Percentiles rank a stretch among this genome's conserved stretches.
Evolutionary conservation across 2,113 vertebrate genomes (phyloP).

Genomic region (Glareola pratincola): DNA sequence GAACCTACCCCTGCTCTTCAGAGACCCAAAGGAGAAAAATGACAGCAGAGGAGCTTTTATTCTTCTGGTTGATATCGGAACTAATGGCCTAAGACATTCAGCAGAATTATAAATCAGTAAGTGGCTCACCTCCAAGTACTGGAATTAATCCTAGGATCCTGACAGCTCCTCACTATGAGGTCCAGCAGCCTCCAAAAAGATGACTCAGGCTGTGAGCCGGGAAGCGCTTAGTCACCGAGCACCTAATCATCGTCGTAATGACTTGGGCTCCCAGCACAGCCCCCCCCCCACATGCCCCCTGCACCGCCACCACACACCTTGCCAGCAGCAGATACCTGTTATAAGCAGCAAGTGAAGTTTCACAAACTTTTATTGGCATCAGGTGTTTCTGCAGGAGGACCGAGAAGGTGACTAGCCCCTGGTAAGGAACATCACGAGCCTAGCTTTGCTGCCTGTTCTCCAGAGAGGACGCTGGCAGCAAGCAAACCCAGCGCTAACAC

Average conservation of each 20-base stretch:
- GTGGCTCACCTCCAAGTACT: background rate
- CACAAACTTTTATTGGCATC: background rate
- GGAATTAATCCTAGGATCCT: background rate
- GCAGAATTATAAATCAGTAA: background rate
- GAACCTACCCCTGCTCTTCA: background rate
- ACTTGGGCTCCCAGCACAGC: rapidly evolving
- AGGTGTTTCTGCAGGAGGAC: background rate
- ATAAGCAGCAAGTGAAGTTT: rapidly evolving
- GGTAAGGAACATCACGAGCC: rapidly evolving
- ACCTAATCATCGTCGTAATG: rapidly evolving
- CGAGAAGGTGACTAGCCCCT: background rate
- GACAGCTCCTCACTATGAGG: background rate
- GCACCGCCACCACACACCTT: no score
- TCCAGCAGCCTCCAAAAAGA: background rate
- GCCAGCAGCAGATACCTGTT: rapidly evolving
- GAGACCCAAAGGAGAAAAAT: background rate
- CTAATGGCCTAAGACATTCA: conserved; percentile 18
- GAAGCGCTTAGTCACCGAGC: background rate
- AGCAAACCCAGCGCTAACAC: background rate
- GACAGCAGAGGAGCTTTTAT: background rate
- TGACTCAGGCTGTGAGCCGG: background rate
- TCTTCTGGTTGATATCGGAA: conserved; percentile 13
- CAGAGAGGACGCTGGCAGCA: background rate
- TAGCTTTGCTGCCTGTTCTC: background rate
- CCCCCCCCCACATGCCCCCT: background rate